Conservation (phyloP, 2,797 vertebrate genomes). For the Smutsia temminckii region DNA sequence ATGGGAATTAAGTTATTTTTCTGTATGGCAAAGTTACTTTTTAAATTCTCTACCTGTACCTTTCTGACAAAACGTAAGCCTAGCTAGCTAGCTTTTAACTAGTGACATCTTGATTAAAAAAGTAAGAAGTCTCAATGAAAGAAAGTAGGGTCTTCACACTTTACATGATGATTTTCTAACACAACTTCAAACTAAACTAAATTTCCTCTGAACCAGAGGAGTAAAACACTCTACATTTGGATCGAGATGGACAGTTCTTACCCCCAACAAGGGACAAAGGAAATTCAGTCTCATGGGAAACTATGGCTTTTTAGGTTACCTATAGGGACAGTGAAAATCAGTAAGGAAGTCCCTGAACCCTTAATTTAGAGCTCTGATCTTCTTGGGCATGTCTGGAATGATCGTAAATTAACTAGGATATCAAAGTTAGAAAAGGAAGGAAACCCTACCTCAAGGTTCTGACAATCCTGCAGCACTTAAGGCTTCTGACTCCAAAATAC, state of each 20-base stretch:
- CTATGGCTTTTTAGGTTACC: neutral
- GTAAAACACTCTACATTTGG: neutral
- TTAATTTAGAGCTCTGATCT: slow-evolving; percentile 18
- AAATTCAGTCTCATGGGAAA: neutral
- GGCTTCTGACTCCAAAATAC: neutral
- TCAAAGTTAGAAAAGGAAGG: slow-evolving; percentile 26
- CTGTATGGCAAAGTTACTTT: slow-evolving; percentile 13
- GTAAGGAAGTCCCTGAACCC: slow-evolving; percentile 24
- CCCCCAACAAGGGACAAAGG: neutral
- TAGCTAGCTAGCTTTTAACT: slow-evolving; percentile 41
- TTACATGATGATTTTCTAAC: neutral
- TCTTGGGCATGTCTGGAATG: neutral
- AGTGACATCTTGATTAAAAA: slow-evolving; percentile 14
- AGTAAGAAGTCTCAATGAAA: neutral
- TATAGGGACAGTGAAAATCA: neutral
- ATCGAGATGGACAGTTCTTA: neutral
- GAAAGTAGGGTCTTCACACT: neutral
- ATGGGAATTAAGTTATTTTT: slow-evolving; percentile 34
- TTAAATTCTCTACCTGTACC: neutral
- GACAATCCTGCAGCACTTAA: neutral
- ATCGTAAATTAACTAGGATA: slow-evolving; percentile 31
- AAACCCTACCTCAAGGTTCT: neutral
- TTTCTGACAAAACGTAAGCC: slow-evolving; percentile 35
- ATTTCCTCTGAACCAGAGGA: slow-evolving; percentile 26
- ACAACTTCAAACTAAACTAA: slow-evolving; percentile 23